Base-by-base conservation (phyloP, 2,888 invertebrate genomes). In the Artemia sp. region DNA sequence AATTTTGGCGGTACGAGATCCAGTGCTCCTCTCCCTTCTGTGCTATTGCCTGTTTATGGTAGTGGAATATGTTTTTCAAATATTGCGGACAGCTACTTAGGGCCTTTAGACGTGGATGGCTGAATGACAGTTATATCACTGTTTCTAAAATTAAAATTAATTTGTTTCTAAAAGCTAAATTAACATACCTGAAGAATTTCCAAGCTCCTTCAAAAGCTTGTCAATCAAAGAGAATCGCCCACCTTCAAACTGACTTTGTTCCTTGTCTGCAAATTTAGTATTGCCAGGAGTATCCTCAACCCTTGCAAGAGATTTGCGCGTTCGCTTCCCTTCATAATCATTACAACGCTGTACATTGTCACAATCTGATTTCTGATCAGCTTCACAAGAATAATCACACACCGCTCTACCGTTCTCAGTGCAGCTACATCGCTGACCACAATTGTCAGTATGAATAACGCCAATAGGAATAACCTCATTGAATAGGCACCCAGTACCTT, bases 271-370 rank as follows among this genome's bases (percentile, higher is more conserved):
- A 58, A 58, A 58, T 58, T 58, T 58, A n/a, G 58, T 14, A 58
- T 58, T 58, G 1, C 58, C 58, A 7, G 8, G n/a, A 19, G n/a
- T 58, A 9, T 8, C 58, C 10, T 58, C 58, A 8, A 58, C 9
- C 8, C 8, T 8, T 19, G n/a, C 58, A 58, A 58, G 8, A 14
- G 58, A n/a, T 9, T n/a, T 14, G n/a, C 58, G 58, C n/a, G n/a
- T 58, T n/a, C 58, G 58, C 58, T 58, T 58, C 58, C 19, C 58
- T 19, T 58, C 58, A 58, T 58, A 58, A 8, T 14, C 58, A 58
- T 58, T 58, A 11, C 58, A 58, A 58, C 58, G 58, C 58, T 58
- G 58, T n/a, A 58, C 58, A 58, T 58, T 58, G 19, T n/a, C n/a
- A 19, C 58, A 58, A 19, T 58, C 58, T 8, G 58, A 58, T 19